phyloP scores from a whole-genome alignment of 2,113 vertebrate species.

The Heterotis niloticus region DNA sequence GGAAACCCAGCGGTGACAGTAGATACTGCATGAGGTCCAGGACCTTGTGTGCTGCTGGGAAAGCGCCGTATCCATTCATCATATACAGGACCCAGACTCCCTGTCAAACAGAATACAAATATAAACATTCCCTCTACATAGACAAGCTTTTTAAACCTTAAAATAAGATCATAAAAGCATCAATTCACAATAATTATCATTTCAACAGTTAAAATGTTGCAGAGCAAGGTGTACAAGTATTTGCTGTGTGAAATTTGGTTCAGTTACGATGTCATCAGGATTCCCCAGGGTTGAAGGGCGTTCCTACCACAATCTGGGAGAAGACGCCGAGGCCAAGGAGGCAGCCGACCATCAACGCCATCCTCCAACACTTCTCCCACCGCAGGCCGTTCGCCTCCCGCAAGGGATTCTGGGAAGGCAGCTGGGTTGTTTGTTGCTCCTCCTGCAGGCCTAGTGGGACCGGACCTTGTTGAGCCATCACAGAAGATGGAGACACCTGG shows the following conservation, averaged over 20 bases:
- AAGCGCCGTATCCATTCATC: conserved; percentile 63
- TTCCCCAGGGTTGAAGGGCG: too few species aligned
- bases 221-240: not conserved
- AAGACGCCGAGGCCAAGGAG: conserved; percentile 72
- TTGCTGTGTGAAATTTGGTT: not conserved
- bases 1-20: conserved; percentile 55
- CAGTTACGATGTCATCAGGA: not conserved
- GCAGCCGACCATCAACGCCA: conserved; percentile 66
- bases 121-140: not conserved
- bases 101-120: conserved; percentile 43
- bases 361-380: conserved; percentile 65
- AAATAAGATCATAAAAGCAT: not conserved
- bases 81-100: conserved; percentile 72
- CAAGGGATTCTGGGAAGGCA: conserved; percentile 5
- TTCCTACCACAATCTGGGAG: conserved; percentile 85
- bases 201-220: not conserved
- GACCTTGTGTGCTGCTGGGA: conserved; percentile 65
- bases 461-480: conserved; percentile 31
- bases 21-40: conserved; percentile 62
- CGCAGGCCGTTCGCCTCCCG: conserved; percentile 29
- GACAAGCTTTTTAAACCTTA: not conserved
- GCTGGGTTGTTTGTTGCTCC: conserved; percentile 29
- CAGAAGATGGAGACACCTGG: conserved; percentile 33
- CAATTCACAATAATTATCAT: conserved; percentile 4
- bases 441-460: conserved; percentile 32